These are phyloP conservation scores for Raja brachyura DNA, from an alignment of 2,113 vertebrate species.

Conservation along the genomic window DNA sequence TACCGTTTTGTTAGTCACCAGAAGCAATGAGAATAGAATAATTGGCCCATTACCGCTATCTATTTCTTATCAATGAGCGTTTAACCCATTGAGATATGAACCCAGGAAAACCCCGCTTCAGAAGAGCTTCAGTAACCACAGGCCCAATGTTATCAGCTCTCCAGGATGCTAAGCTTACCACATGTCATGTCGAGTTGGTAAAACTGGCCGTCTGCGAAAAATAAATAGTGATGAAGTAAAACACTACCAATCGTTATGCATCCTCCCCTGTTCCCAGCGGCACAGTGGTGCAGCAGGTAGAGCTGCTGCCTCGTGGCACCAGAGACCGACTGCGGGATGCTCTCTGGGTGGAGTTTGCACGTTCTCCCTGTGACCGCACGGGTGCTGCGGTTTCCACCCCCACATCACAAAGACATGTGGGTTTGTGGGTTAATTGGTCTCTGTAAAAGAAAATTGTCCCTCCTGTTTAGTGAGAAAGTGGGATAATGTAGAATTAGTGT, in stretches of 20 bases:
- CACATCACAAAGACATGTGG: no score
- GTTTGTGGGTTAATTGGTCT: no score
- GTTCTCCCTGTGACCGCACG: no score
- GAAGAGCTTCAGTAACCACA: neutral
- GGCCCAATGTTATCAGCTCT: neutral
- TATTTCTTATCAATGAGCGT: neutral
- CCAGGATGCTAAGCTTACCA: neutral
- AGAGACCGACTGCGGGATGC: no score
- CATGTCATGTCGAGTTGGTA: neutral
- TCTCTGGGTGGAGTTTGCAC: no score
- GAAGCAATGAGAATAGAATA: neutral
- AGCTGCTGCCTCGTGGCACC: no score
- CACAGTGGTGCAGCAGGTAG: no score
- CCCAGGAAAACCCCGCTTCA: neutral
- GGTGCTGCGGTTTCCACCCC: no score
- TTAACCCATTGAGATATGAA: neutral
- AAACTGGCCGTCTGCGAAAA: neutral
- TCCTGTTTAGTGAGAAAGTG: no score
- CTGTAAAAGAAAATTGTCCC: no score
- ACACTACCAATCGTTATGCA: no score
- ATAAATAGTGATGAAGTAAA: neutral
- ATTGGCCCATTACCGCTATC: neutral
- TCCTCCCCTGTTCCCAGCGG: no score
- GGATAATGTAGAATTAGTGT: neutral
- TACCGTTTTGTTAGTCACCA: neutral